Evolutionary conservation across 1,140 invertebrate genomes (phyloP).

Genomic region (Drosophila miranda): DNA sequence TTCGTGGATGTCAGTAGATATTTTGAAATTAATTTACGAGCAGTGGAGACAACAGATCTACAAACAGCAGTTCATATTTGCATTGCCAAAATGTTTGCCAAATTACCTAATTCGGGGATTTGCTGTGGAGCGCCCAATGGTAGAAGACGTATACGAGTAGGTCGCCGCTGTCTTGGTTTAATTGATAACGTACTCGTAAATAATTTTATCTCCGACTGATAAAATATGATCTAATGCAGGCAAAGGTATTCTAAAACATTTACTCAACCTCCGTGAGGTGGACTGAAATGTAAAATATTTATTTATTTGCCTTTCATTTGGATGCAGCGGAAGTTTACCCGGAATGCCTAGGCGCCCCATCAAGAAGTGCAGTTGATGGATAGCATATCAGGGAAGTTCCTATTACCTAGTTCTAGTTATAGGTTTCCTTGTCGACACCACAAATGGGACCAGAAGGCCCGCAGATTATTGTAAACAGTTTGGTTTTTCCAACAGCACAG

Average conservation of each 20-base stretch:
- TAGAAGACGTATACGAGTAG: too few relatives aligned
- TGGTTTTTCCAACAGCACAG: slow-evolving; percentile 6
- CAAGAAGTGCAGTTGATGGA: too few relatives aligned
- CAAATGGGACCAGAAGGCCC: slow-evolving; percentile 3
- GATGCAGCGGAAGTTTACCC: slow-evolving; percentile 7
- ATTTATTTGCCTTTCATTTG: slow-evolving; percentile 15
- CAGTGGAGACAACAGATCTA: slow-evolving; percentile 4
- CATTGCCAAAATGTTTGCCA: slow-evolving; percentile 18
- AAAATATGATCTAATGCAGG: slow-evolving; percentile 39
- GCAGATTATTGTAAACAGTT: slow-evolving; percentile 7
- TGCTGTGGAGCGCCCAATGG: slow-evolving; percentile 1
- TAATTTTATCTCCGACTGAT: slow-evolving; percentile 64
- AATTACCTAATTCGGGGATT: slow-evolving; percentile 27
- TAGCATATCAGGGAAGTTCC: too few relatives aligned
- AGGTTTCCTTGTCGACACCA: too few relatives aligned
- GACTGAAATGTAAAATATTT: slow-evolving; percentile 21
- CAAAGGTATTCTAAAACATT: too few relatives aligned
- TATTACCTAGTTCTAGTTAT: too few relatives aligned
- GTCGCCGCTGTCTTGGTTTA: slow-evolving; percentile 29
- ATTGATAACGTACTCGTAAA: slow-evolving; percentile 43
- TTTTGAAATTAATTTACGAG: slow-evolving; percentile 16
- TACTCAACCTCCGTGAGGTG: slow-evolving; percentile 12
- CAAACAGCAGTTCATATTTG: slow-evolving; percentile 18
- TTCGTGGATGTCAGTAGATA: slow-evolving; percentile 12
- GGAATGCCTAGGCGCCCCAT: neutral